Conservation (phyloP, 2,888 invertebrate species). For the Embidobia sp. region DNA sequence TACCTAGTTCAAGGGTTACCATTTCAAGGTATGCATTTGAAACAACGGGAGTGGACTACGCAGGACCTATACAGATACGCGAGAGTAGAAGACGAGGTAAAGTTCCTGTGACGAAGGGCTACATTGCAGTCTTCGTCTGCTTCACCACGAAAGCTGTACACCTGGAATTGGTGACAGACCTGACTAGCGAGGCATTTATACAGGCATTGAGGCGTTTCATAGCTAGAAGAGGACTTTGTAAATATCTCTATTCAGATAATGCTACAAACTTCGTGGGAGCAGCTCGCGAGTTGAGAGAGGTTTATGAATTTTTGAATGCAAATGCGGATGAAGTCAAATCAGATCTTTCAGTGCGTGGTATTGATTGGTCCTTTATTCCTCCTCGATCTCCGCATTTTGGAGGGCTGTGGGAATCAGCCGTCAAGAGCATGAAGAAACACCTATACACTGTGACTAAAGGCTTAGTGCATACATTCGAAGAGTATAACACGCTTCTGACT, state of each 20-base stretch:
- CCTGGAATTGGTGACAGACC: constrained; percentile 51
- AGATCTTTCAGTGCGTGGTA: constrained; percentile 12
- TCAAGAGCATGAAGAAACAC: constrained; percentile 69
- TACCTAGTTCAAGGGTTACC: neutral
- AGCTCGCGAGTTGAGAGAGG: constrained; percentile 5
- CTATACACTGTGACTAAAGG: neutral
- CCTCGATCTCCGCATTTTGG: constrained; percentile 52
- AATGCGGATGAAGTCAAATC: constrained; percentile 10
- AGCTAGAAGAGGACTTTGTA: neutral
- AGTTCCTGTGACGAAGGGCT: neutral
- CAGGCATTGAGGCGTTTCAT: constrained; percentile 39
- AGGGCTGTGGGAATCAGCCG: constrained; percentile 69
- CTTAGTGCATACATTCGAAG: constrained; percentile 57
- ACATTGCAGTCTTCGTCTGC: neutral
- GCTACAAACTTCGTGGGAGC: constrained; percentile 11
- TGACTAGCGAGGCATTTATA: constrained; percentile 46
- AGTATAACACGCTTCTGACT: constrained; percentile 62
- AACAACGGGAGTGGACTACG: neutral
- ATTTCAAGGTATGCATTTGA: neutral
- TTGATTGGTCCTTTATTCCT: constrained; percentile 58
- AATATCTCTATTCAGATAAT: neutral
- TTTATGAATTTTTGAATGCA: constrained; percentile 31
- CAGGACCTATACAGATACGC: neutral
- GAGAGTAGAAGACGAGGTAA: neutral
- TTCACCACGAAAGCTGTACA: constrained; percentile 14